Evolutionary conservation across 64 coral and sea anemone species (phyloP).

Genomic region (Cladopsammia gracilis): DNA sequence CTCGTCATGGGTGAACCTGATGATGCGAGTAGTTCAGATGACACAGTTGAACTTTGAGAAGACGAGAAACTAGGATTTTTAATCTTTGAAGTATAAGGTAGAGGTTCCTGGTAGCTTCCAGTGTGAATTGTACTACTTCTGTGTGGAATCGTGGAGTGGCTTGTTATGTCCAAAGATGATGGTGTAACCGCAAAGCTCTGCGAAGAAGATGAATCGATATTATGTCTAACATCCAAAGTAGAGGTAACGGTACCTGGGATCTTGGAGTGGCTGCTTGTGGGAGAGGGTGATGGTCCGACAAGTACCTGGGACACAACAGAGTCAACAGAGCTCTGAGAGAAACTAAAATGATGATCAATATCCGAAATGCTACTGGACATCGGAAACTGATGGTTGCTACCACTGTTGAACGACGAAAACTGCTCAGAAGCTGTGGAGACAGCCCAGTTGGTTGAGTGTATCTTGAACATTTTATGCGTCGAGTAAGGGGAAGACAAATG

Average conservation of each 20-base stretch:
- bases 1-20: not conserved
- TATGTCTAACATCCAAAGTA: not conserved
- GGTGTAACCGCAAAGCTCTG: too few species aligned
- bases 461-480: not conserved
- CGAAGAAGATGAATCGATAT: not conserved
- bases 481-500: not conserved
- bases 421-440: not conserved
- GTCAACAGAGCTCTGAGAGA: not conserved
- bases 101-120: not conserved
- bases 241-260: not conserved
- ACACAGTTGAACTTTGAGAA: not conserved
- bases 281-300: not conserved
- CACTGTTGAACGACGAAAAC: not conserved
- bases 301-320: not conserved
- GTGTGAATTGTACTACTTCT: not conserved
- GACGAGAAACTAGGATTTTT: not conserved
- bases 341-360: not conserved
- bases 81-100: too few species aligned
- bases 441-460: too few species aligned
- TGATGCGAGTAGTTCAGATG: not conserved
- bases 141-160: not conserved
- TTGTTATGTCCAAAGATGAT: not conserved
- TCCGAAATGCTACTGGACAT: not conserved
- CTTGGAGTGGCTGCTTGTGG: too few species aligned
- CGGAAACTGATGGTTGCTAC: not conserved